Evolutionary conservation across 2,888 invertebrate genomes (phyloP).

Genomic region (Sthenelais limicola): DNA sequence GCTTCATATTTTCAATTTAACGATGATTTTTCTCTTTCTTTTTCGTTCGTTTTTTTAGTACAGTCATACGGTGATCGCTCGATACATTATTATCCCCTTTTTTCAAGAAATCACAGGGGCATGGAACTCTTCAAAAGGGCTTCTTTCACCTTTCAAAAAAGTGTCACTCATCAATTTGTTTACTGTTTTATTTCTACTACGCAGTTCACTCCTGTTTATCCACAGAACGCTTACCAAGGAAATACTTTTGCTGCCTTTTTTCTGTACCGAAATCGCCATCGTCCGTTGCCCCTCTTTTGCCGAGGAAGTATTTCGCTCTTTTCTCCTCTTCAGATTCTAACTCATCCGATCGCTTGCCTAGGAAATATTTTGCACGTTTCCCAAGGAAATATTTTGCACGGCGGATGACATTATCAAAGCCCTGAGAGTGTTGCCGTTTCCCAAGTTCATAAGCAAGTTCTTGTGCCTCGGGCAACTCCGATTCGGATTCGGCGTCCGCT

Average conservation of each 20-base stretch:
- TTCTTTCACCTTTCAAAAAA: no score
- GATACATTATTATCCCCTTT: no score
- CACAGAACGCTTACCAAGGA: conserved; percentile 11
- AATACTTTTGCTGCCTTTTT: conserved; percentile 7
- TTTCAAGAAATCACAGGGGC: no score
- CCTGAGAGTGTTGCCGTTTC: conserved; percentile 15
- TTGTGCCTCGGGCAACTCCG: neutral
- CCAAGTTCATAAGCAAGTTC: conserved; percentile 10
- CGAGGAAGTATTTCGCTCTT: conserved; percentile 25
- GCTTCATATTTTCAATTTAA: no score
- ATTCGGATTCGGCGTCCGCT: neutral
- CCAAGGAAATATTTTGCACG: conserved; percentile 30
- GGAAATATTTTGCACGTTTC: conserved; percentile 28
- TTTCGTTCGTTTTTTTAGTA: no score
- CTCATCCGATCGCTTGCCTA: conserved; percentile 10
- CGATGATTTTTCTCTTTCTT: no score
- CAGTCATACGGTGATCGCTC: no score
- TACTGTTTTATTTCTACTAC: no score
- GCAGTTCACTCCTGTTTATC: neutral
- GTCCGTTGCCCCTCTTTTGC: neutral
- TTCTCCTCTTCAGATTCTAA: neutral
- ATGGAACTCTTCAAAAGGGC: no score
- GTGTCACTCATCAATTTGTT: no score
- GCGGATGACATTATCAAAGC: conserved; percentile 24
- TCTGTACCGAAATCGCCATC: neutral